phyloP scores from a whole-genome alignment of 2,888 invertebrate genomes.

The Plusia festucae region DNA sequence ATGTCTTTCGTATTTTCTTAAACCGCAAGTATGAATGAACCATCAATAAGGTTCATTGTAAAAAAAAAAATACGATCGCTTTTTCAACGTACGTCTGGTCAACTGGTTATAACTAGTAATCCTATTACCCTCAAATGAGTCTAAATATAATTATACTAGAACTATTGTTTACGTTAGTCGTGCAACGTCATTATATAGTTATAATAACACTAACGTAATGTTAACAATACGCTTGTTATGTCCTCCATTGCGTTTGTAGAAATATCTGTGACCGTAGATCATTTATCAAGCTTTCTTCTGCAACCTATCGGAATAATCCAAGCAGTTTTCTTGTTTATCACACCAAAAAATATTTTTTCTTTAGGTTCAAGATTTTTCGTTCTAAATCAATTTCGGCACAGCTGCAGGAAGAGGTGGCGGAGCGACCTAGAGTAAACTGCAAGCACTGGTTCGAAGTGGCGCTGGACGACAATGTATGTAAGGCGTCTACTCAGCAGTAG shows the following conservation, averaged over 20 bases:
- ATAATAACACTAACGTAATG: not conserved
- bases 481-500: too few relatives aligned
- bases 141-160: not conserved
- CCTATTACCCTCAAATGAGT: slow-evolving; percentile 3
- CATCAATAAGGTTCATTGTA: too few relatives aligned
- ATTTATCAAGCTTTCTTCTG: not conserved
- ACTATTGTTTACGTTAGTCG: not conserved
- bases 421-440: too few relatives aligned
- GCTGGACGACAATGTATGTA: too few relatives aligned
- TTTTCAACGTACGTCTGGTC: not conserved
- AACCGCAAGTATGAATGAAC: too few relatives aligned
- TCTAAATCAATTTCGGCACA: too few relatives aligned
- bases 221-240: not conserved
- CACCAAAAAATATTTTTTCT: not conserved
- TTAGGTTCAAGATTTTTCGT: too few relatives aligned
- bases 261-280: not conserved
- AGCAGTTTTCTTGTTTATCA: not conserved
- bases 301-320: not conserved
- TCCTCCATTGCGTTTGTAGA: slow-evolving; percentile 1
- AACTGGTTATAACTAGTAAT: not conserved
- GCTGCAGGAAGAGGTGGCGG: too few relatives aligned
- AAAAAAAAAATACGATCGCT: too few relatives aligned
- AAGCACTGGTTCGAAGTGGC: too few relatives aligned
- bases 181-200: not conserved
- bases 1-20: too few relatives aligned